These are phyloP conservation scores for Microcebus lehilahytsara DNA, from an alignment of 2,113 vertebrate genomes.

Conservation along the genomic window DNA sequence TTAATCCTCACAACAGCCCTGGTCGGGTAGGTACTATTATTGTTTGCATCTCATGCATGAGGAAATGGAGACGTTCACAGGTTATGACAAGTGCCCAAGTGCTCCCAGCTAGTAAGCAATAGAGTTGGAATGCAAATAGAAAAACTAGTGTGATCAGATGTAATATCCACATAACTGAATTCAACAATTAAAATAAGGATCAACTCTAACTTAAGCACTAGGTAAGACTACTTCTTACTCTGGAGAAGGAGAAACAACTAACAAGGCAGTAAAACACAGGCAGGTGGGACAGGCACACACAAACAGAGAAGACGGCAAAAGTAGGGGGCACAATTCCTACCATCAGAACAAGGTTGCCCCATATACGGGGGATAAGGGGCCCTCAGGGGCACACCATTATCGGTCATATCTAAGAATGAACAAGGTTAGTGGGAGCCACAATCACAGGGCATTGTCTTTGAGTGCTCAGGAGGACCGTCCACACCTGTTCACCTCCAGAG, in stretches of 20 bases:
- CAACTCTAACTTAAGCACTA: neutral
- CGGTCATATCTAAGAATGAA: neutral
- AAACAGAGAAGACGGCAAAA: neutral
- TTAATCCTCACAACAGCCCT: neutral
- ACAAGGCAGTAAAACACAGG: neutral
- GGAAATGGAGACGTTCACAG: neutral
- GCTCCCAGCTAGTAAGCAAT: neutral
- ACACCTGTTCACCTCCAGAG: neutral
- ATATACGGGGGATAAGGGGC: neutral
- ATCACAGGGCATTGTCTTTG: accelerated
- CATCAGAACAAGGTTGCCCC: neutral
- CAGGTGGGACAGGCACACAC: neutral
- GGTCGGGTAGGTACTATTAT: neutral
- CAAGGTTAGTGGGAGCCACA: neutral
- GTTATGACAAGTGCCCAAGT: neutral
- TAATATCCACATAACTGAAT: neutral
- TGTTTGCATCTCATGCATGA: neutral
- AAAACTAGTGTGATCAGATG: neutral
- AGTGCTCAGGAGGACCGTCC: neutral
- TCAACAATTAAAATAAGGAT: neutral
- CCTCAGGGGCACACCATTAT: neutral
- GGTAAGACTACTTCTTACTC: neutral
- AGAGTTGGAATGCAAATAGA: neutral
- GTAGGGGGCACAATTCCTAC: neutral
- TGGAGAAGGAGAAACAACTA: neutral